Conservation (phyloP, 2,797 vertebrate species). For the Darevskia mixta region DNA sequence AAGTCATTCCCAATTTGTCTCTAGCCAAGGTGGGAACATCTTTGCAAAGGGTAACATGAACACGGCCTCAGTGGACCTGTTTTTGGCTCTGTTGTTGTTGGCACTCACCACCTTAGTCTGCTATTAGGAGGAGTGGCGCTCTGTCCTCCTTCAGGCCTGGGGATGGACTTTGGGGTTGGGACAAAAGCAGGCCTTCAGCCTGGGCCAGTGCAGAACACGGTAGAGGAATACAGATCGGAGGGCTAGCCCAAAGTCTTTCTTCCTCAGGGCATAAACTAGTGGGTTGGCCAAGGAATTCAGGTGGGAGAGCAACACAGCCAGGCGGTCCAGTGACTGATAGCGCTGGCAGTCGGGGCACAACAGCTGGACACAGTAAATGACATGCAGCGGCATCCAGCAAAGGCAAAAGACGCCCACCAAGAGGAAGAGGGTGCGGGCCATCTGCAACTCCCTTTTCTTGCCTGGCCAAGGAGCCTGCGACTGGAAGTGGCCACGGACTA, state of each 20-base stretch:
- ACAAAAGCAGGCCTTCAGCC: neutral
- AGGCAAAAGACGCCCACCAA: conserved; percentile 81
- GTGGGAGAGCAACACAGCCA: conserved; percentile 78
- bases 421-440: conserved; percentile 72
- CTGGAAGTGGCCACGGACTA: conserved; percentile 64
- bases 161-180: conserved; percentile 40
- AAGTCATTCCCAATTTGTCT: too few relatives aligned
- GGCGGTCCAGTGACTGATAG: conserved; percentile 69
- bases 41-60: too few relatives aligned
- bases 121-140: neutral
- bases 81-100: neutral
- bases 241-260: conserved; percentile 52
- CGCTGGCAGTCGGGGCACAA: conserved; percentile 67
- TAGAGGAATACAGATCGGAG: conserved; percentile 53
- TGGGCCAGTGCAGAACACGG: neutral
- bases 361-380: conserved; percentile 77
- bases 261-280: conserved; percentile 79
- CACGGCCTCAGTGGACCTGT: neutral
- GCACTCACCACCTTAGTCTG: neutral
- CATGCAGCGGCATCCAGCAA: conserved; percentile 81
- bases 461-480: conserved; percentile 65
- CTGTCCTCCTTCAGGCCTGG: conserved; percentile 11
- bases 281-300: conserved; percentile 82
- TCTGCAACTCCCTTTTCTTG: conserved; percentile 40
- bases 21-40: too few relatives aligned